These are phyloP conservation scores for Patella caerulea DNA, from an alignment of 2,888 invertebrate genomes.

Conservation along the genomic window DNA sequence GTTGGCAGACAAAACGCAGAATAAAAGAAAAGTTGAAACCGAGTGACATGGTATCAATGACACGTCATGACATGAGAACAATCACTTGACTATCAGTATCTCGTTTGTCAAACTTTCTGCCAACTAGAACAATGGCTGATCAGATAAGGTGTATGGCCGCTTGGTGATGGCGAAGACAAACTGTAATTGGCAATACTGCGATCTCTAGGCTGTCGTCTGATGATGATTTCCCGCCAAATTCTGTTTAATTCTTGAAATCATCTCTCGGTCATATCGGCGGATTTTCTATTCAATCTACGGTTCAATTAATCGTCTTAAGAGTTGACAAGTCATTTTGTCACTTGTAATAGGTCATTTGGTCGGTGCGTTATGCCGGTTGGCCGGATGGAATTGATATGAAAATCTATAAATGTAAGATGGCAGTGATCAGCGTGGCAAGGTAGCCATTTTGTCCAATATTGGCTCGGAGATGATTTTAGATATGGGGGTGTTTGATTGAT, in stretches of 20 bases:
- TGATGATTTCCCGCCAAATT: neutral
- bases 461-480: neutral
- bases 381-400: neutral
- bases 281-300: neutral
- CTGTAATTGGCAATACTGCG: neutral
- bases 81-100: neutral
- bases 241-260: neutral
- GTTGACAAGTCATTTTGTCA: neutral
- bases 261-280: neutral
- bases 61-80: neutral
- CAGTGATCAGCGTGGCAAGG: neutral
- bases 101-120: constrained; percentile 12
- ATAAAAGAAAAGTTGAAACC: neutral
- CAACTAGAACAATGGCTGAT: constrained; percentile 3
- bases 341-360: constrained; percentile 1
- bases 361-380: neutral
- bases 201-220: neutral
- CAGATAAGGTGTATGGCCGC: constrained; percentile 8
- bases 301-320: constrained; percentile 7
- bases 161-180: neutral
- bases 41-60: constrained; percentile 9
- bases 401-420: neutral
- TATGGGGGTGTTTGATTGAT: constrained; percentile 4
- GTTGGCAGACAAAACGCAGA: neutral
- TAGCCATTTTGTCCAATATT: neutral